These are phyloP conservation scores for Amblyjoppa proteus DNA, from an alignment of 2,888 invertebrate genomes.

Conservation along the genomic window DNA sequence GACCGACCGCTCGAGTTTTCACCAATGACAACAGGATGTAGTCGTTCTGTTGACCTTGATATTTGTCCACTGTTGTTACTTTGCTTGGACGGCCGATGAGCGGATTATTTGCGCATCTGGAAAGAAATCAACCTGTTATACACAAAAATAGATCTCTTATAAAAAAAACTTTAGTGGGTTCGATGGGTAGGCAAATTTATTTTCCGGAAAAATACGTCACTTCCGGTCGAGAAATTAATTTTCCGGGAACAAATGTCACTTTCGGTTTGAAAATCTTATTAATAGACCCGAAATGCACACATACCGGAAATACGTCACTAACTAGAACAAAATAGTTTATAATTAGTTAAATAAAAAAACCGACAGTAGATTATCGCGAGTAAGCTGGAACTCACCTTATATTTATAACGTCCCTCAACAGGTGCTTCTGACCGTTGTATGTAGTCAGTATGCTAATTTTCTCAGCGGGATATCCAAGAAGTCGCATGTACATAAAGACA, in stretches of 20 bases:
- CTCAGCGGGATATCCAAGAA: conserved; percentile 98
- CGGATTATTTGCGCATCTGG: conserved; percentile 96
- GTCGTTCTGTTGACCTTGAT: conserved; percentile 99
- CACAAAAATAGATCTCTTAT: not conserved
- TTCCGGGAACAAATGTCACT: too few species aligned
- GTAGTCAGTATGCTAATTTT: conserved; percentile 99
- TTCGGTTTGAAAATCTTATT: too few species aligned
- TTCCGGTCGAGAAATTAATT: too few species aligned
- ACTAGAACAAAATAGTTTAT: too few species aligned
- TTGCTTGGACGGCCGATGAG: conserved; percentile 97
- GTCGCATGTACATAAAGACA: conserved; percentile 98
- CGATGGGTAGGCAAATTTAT: too few species aligned
- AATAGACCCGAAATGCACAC: too few species aligned
- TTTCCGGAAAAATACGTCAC: too few species aligned
- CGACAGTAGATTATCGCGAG: not conserved
- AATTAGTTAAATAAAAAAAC: not conserved
- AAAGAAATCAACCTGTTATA: conserved; percentile 36
- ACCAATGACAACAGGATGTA: conserved; percentile 98
- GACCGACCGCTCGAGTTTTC: conserved; percentile 98
- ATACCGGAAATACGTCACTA: too few species aligned
- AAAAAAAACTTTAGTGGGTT: too few species aligned
- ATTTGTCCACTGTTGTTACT: conserved; percentile 99
- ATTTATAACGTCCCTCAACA: conserved; percentile 98
- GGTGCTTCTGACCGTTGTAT: conserved; percentile 99
- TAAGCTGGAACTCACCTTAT: conserved; percentile 83